Conservation (phyloP, 2,888 invertebrate species). For the Agrypnus murinus region DNA sequence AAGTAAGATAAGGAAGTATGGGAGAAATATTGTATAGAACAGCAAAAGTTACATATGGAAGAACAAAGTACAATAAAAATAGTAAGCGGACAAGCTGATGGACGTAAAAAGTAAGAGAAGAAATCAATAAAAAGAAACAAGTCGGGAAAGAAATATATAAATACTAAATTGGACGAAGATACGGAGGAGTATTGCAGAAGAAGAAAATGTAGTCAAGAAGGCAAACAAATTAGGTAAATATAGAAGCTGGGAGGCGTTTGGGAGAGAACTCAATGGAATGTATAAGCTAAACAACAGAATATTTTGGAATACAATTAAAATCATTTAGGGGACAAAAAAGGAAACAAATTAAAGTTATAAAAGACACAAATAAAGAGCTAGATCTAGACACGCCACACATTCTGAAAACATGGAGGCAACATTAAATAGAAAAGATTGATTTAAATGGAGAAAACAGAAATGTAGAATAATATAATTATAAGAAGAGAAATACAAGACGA, state of each 20-base stretch:
- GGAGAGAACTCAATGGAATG: slow-evolving; percentile 3
- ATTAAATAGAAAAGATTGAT: slow-evolving; percentile 4
- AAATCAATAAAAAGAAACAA: slow-evolving; percentile 14
- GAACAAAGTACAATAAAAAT: slow-evolving; percentile 6
- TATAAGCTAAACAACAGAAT: neutral
- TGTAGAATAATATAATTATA: neutral
- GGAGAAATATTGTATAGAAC: neutral
- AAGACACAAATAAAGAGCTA: slow-evolving; percentile 11
- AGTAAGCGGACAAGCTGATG: slow-evolving; percentile 3
- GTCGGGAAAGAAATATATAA: slow-evolving; percentile 5
- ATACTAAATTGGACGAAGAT: slow-evolving; percentile 5
- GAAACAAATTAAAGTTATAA: slow-evolving; percentile 8
- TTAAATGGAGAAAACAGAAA: neutral
- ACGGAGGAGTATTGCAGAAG: slow-evolving; percentile 1
- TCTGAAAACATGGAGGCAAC: slow-evolving; percentile 11
- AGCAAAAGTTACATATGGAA: slow-evolving; percentile 4
- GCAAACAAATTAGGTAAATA: slow-evolving; percentile 1
- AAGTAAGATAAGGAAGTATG: too few species aligned
- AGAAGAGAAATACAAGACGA: neutral
- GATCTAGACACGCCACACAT: slow-evolving; percentile 1
- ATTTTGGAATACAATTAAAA: slow-evolving; percentile 7
- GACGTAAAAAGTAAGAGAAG: slow-evolving; percentile 6
- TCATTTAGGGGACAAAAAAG: too few species aligned
- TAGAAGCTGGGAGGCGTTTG: slow-evolving; percentile 8
- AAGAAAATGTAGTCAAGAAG: slow-evolving; percentile 5